Percentiles rank a stretch among this genome's conserved stretches.
phyloP scores from a whole-genome alignment of 2,888 invertebrate species.

The Euproctis similis region DNA sequence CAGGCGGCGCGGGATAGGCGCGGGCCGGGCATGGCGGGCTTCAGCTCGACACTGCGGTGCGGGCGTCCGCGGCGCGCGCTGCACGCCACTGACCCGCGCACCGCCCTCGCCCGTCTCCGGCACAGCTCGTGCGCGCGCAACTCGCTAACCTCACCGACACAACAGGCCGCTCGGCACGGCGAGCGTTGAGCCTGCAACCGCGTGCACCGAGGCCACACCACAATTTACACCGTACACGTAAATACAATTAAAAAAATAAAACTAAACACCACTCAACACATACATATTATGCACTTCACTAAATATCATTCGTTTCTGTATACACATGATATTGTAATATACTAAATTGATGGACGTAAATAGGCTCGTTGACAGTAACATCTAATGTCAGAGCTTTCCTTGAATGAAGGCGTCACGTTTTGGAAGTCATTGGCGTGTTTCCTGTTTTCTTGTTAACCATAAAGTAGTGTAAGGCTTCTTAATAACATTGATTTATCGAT shows the following conservation, averaged over 20 bases:
- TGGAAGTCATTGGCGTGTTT: no score
- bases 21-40: slow-evolving; percentile 75
- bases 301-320: slow-evolving; percentile 30
- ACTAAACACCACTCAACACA: no score
- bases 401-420: no score
- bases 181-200: slow-evolving; percentile 42
- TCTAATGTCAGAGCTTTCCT: no score
- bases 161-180: slow-evolving; percentile 25
- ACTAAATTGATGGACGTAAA: no score
- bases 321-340: no score
- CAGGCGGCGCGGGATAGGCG: slow-evolving; percentile 73
- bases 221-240: slow-evolving; percentile 38
- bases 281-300: slow-evolving; percentile 30
- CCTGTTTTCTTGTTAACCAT: no score
- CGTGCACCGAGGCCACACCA: slow-evolving; percentile 41
- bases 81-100: slow-evolving; percentile 71
- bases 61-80: slow-evolving; percentile 74
- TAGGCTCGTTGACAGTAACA: no score
- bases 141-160: slow-evolving; percentile 31
- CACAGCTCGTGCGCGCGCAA: slow-evolving; percentile 53
- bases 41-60: slow-evolving; percentile 73
- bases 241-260: no score
- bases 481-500: no score
- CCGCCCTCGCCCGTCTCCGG: slow-evolving; percentile 53
- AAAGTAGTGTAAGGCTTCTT: no score